Percentiles rank a stretch among this genome's conserved stretches.
These are phyloP conservation scores for Toxotes chatareus DNA, from an alignment of 2,113 vertebrate genomes.

Conservation along the genomic window DNA sequence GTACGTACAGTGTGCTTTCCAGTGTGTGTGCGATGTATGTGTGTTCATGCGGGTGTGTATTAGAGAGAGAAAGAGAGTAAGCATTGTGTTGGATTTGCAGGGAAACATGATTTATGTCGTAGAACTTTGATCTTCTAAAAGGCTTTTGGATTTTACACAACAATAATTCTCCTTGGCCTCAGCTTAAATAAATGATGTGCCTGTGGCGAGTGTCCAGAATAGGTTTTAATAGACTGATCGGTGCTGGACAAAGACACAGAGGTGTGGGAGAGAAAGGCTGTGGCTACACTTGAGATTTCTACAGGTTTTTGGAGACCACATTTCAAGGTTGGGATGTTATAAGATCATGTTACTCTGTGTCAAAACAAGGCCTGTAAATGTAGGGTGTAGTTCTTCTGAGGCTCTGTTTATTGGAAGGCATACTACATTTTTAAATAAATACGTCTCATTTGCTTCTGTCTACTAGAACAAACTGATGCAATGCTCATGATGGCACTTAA, in stretches of 20 bases:
- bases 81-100: conserved; percentile 67
- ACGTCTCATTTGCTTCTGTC: background rate
- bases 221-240: conserved; percentile 52
- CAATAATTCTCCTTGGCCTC: conserved; percentile 81
- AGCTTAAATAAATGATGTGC: conserved; percentile 81
- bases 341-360: conserved; percentile 46
- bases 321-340: conserved; percentile 35
- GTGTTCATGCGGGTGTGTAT: conserved; percentile 15
- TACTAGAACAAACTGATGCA: background rate
- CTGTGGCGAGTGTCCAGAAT: conserved; percentile 75
- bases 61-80: conserved; percentile 28
- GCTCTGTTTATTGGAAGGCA: background rate
- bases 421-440: conserved; percentile 20
- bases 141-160: conserved; percentile 82
- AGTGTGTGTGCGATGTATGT: conserved; percentile 24
- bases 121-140: conserved; percentile 85
- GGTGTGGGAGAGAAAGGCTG: background rate
- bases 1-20: conserved; percentile 25
- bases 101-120: conserved; percentile 80
- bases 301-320: conserved; percentile 9
- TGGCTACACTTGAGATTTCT: conserved; percentile 9
- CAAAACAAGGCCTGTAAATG: conserved; percentile 33
- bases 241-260: conserved; percentile 61
- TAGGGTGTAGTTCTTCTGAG: background rate
- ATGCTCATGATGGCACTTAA: background rate